Evolutionary conservation across 1,140 invertebrate species (phyloP).

Genomic region (Elymnias hypermnestra): DNA sequence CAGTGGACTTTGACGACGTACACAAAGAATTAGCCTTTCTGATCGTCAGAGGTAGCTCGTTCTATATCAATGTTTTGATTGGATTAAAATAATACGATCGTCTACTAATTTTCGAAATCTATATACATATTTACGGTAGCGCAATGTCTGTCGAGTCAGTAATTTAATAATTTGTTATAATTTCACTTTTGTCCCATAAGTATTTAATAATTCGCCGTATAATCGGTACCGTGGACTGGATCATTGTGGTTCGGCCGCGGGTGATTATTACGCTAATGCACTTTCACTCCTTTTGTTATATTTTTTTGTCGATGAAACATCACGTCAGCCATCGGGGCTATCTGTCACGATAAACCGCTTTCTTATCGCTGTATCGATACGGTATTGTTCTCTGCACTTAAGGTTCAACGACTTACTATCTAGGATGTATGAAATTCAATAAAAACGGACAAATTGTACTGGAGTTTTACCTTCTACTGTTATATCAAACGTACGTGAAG

Average conservation of each 20-base stretch:
- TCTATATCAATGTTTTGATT: no score
- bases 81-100: no score
- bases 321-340: slow-evolving; percentile 40
- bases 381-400: slow-evolving; percentile 38
- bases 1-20: no score
- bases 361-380: slow-evolving; percentile 44
- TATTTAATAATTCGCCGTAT: slow-evolving; percentile 27
- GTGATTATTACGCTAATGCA: slow-evolving; percentile 28
- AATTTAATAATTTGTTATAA: background rate
- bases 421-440: slow-evolving; percentile 17
- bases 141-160: no score
- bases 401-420: slow-evolving; percentile 32
- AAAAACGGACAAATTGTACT: background rate
- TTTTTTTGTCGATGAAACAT: slow-evolving; percentile 44
- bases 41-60: no score
- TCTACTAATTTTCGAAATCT: no score
- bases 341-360: slow-evolving; percentile 51
- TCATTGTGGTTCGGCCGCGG: slow-evolving; percentile 23
- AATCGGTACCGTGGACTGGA: slow-evolving; percentile 18
- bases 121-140: no score
- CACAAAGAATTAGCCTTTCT: no score
- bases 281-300: slow-evolving; percentile 63
- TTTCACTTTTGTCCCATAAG: slow-evolving; percentile 16
- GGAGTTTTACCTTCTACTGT: background rate
- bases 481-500: no score